Base-by-base conservation (phyloP, 2,797 vertebrate species). In the Anabacerthia variegaticeps region DNA sequence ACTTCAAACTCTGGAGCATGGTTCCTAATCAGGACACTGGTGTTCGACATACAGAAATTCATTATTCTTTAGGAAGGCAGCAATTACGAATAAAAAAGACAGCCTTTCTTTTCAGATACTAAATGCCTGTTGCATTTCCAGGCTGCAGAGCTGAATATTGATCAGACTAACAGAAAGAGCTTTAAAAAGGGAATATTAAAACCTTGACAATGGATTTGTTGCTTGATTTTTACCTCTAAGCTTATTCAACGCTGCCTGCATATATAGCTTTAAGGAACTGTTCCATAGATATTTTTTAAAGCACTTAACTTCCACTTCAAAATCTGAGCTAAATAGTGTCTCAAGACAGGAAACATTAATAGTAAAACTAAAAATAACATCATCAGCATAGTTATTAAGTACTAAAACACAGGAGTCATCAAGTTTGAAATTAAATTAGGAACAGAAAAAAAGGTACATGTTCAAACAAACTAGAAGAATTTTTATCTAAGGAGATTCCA, bases 401-500 rank as follows among this genome's bases (percentile, higher is more conserved):
- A 77, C 61, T 75, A 85, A 89, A 93, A 49, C 3, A 17, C 28
- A 77, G 54, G 32, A 89, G 43, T 83, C 41, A 87, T 91, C 11
- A 22, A 81, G 66, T 83, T 69, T 72, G 83, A 87, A 94, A 91
- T 87, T 85, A 78, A 88, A 94, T 30, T 58, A 88, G 48, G 39
- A 91, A 65, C 27, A 77, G 44, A 89, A 89, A 88, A 48, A 90
- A 36, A 89, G 32, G 49, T 67, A 83, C 46, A 66, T 27, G 13
- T 82, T 91, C 68, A 85, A 95, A 69, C 74, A 81, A 92, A 84
- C 71, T 11, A 63, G 46, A 84, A 94, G 41, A 87, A 54, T 67
- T 85, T 78, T 89, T 65, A 76, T 65, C 44, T 92, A 93, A 82
- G 74, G 49, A 89, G 52, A 91, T 82, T 91, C 80, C 85, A 82